phyloP scores from a whole-genome alignment of 1,140 invertebrate species.

The Carcinoscorpius rotundicauda region DNA sequence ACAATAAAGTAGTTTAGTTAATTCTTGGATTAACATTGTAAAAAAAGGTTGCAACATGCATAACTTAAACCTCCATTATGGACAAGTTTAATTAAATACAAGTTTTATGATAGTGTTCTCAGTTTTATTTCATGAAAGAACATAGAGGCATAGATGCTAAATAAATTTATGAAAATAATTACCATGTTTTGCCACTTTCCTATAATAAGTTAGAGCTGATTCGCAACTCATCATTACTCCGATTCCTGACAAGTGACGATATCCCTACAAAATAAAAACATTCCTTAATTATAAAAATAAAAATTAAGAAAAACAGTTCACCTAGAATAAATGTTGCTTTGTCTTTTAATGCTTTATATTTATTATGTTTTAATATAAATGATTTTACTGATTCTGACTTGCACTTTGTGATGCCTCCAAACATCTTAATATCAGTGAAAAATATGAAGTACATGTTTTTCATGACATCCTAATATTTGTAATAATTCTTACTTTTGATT shows the following conservation, averaged over 20 bases:
- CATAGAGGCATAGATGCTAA: not conserved
- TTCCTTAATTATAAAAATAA: not conserved
- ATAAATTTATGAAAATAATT: conserved; percentile 18
- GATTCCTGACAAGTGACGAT: conserved; percentile 71
- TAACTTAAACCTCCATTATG: not conserved
- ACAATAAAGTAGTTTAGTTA: not conserved
- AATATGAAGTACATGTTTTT: too few relatives aligned
- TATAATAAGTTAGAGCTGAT: conserved; percentile 68
- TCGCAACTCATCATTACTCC: conserved; percentile 78
- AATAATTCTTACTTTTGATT: too few relatives aligned
- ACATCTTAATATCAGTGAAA: too few relatives aligned
- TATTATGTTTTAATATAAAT: too few relatives aligned
- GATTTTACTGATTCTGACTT: too few relatives aligned
- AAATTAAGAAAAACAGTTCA: too few relatives aligned
- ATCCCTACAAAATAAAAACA: conserved; percentile 31
- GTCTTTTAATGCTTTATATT: too few relatives aligned
- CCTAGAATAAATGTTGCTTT: too few relatives aligned
- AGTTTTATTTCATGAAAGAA: not conserved
- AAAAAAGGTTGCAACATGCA: too few relatives aligned
- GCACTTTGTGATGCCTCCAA: too few relatives aligned
- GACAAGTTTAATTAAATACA: not conserved
- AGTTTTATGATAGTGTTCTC: not conserved
- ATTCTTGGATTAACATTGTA: not conserved
- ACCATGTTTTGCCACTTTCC: conserved; percentile 76
- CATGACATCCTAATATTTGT: too few relatives aligned